Conservation (phyloP, 1,140 invertebrate genomes). For the Mizuhopecten yessoensis region DNA sequence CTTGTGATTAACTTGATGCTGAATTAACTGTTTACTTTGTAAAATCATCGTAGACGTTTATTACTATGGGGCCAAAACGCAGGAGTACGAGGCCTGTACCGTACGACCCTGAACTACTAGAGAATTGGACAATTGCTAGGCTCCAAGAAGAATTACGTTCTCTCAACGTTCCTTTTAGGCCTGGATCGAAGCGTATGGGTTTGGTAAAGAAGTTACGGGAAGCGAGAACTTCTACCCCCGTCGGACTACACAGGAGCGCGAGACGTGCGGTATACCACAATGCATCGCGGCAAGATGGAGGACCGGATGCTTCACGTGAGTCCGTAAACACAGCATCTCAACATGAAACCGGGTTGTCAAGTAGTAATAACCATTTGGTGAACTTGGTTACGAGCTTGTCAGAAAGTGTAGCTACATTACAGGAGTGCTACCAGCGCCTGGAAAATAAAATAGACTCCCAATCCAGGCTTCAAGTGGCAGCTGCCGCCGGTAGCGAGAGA, state of each 20-base stretch:
- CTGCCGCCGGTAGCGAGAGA: constrained; percentile 42
- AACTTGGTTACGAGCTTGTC: background rate
- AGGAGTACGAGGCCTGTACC: background rate
- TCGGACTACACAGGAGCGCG: no score
- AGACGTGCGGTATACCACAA: no score
- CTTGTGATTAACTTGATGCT: no score
- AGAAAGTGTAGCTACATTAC: background rate
- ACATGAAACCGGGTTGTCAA: background rate
- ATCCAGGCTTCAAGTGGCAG: background rate
- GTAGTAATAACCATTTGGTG: background rate
- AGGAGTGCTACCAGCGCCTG: background rate
- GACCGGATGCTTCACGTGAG: background rate
- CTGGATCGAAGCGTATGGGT: background rate
- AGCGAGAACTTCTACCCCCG: background rate
- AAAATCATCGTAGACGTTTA: no score
- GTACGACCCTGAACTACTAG: background rate
- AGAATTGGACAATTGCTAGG: constrained; percentile 23
- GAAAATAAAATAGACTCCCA: background rate
- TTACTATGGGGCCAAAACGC: background rate
- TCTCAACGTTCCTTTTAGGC: background rate
- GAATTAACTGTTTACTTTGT: no score
- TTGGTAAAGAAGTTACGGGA: constrained; percentile 13
- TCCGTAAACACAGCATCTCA: background rate
- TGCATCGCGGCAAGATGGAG: background rate
- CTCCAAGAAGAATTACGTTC: background rate